Conservation (phyloP, 2,113 vertebrate genomes). For the Rhea americana region DNA sequence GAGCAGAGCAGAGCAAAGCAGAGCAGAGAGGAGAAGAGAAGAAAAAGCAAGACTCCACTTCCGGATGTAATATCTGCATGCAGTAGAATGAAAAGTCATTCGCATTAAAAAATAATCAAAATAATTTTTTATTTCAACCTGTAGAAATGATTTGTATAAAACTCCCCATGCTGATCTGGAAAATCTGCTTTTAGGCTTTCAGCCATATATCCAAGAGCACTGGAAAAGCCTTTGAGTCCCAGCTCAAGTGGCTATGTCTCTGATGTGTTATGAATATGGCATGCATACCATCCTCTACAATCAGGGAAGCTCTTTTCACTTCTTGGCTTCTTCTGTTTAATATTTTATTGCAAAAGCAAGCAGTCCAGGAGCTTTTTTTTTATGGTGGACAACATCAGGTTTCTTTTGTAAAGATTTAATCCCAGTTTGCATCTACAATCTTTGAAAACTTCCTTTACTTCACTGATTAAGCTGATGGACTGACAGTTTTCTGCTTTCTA, state of each 20-base stretch:
- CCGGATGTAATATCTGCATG: background rate
- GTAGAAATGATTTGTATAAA: background rate
- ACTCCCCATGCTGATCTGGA: background rate
- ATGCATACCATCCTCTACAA: background rate
- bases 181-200: background rate
- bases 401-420: background rate
- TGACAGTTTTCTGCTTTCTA: slow-evolving; percentile 46
- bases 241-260: background rate
- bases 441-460: background rate
- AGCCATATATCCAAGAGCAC: background rate
- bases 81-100: background rate
- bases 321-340: background rate
- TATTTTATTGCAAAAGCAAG: background rate
- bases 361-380: background rate
- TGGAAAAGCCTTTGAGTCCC: background rate
- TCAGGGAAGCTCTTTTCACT: background rate
- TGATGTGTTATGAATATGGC: background rate
- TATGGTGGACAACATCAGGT: background rate
- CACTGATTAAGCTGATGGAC: slow-evolving; percentile 30
- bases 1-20: background rate
- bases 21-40: background rate
- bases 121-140: background rate
- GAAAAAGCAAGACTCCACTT: background rate
- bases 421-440: background rate
- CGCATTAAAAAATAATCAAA: background rate